Evolutionary conservation across 2,888 invertebrate genomes (phyloP).

Genomic region (Caenorhabditis plicata): DNA sequence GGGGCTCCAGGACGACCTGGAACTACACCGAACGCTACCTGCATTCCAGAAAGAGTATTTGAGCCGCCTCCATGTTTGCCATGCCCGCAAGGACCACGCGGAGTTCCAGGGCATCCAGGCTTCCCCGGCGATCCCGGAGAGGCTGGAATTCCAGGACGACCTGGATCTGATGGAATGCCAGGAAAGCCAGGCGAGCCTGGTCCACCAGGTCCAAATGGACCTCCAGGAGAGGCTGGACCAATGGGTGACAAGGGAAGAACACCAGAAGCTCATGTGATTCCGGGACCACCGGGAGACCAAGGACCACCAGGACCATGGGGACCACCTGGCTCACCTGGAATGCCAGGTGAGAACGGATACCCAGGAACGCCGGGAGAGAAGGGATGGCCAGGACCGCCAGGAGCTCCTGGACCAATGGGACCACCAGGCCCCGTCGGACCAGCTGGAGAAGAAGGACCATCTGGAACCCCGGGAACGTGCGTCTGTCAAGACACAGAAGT

Average conservation of each 20-base stretch:
- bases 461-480: slow-evolving; percentile 65
- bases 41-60: slow-evolving; percentile 65
- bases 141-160: slow-evolving; percentile 54
- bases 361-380: slow-evolving; percentile 63
- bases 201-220: slow-evolving; percentile 50
- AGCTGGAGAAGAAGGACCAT: slow-evolving; percentile 60
- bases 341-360: slow-evolving; percentile 62
- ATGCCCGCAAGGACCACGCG: slow-evolving; percentile 66
- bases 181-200: slow-evolving; percentile 60
- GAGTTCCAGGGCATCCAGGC: slow-evolving; percentile 64
- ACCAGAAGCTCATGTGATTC: slow-evolving; percentile 64
- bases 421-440: slow-evolving; percentile 52
- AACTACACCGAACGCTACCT: slow-evolving; percentile 59
- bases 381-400: slow-evolving; percentile 65
- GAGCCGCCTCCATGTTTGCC: slow-evolving; percentile 64
- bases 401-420: slow-evolving; percentile 60
- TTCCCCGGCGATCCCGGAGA: slow-evolving; percentile 63
- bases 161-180: slow-evolving; percentile 57
- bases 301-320: slow-evolving; percentile 60
- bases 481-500: slow-evolving; percentile 65
- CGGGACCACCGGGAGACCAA: slow-evolving; percentile 62
- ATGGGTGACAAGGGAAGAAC: slow-evolving; percentile 56
- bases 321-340: slow-evolving; percentile 55
- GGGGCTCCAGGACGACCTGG: slow-evolving; percentile 58
- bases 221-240: slow-evolving; percentile 55